Evolutionary conservation across 2,888 invertebrate genomes (phyloP).

Genomic region (Epistrophella euchroma): DNA sequence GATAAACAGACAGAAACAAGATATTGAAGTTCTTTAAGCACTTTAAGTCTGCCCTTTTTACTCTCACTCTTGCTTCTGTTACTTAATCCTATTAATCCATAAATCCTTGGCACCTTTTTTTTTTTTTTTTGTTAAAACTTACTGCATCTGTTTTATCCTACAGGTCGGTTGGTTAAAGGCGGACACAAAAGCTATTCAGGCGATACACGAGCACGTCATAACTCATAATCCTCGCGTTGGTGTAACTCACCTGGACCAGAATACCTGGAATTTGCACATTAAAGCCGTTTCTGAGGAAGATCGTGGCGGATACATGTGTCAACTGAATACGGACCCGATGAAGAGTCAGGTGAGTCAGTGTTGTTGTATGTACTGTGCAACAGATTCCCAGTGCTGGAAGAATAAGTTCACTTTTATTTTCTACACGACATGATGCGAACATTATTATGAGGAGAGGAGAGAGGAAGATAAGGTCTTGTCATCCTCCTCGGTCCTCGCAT

Average conservation of each 20-base stretch:
- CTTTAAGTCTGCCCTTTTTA: slow-evolving; percentile 42
- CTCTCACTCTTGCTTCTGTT: slow-evolving; percentile 10
- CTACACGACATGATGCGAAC: neutral
- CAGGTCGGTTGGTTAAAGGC: slow-evolving; percentile 97
- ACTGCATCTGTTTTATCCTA: slow-evolving; percentile 66
- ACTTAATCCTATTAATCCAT: slow-evolving; percentile 59
- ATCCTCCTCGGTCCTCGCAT: too few relatives aligned
- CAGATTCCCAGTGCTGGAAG: slow-evolving; percentile 17
- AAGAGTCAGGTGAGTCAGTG: slow-evolving; percentile 93
- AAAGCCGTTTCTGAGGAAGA: slow-evolving; percentile 94
- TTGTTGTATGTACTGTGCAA: slow-evolving; percentile 30
- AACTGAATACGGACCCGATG: slow-evolving; percentile 97
- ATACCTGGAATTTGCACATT: slow-evolving; percentile 95
- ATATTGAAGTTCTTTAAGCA: slow-evolving; percentile 45
- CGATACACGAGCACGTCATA: slow-evolving; percentile 95
- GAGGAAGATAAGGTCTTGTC: slow-evolving; percentile 18
- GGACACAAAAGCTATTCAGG: slow-evolving; percentile 96
- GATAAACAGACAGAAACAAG: slow-evolving; percentile 26
- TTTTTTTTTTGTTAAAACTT: slow-evolving; percentile 10
- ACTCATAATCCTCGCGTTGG: slow-evolving; percentile 95
- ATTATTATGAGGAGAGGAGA: slow-evolving; percentile 40
- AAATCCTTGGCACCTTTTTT: slow-evolving; percentile 5
- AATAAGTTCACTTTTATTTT: neutral
- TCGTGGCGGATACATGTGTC: slow-evolving; percentile 96
- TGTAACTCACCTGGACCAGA: slow-evolving; percentile 93